These are phyloP conservation scores for Neoseiulus cucumeris DNA, from an alignment of 1,140 invertebrate genomes.

Conservation along the genomic window DNA sequence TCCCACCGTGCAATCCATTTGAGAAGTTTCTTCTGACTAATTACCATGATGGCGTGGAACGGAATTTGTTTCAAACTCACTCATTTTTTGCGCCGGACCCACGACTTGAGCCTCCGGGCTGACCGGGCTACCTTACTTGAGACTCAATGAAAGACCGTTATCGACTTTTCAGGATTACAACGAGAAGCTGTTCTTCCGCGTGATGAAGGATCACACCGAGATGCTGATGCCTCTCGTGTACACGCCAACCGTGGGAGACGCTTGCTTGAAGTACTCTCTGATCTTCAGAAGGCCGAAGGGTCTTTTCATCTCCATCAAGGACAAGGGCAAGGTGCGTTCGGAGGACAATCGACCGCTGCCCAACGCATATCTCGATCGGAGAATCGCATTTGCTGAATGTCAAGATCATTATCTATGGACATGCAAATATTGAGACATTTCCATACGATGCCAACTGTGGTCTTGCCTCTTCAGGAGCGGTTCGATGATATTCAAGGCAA, in stretches of 20 bases:
- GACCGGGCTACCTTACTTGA: too few species aligned
- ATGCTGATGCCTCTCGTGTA: conserved; percentile 94
- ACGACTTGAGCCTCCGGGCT: too few species aligned
- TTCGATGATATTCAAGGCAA: too few species aligned
- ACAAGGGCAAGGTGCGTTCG: neutral
- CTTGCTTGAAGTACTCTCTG: conserved; percentile 88
- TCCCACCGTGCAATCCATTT: too few species aligned
- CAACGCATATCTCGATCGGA: conserved; percentile 44
- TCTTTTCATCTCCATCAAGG: conserved; percentile 33
- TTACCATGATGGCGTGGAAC: too few species aligned
- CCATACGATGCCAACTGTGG: too few species aligned
- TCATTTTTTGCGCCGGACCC: too few species aligned
- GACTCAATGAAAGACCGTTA: too few species aligned
- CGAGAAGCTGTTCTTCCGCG: conserved; percentile 80
- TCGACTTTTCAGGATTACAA: conserved; percentile 74
- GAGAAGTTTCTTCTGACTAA: too few species aligned
- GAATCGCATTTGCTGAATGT: conserved; percentile 14
- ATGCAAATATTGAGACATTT: conserved; percentile 1
- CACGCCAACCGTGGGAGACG: conserved; percentile 87
- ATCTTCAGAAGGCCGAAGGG: conserved; percentile 66
- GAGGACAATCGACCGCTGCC: too few species aligned
- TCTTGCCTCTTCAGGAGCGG: too few species aligned
- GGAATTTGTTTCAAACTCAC: too few species aligned
- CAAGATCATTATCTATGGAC: neutral
- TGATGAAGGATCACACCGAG: conserved; percentile 78